A percentile compares a stretch with the other conserved stretches of the same genome.
Conservation (phyloP, 2,113 vertebrate genomes). For the Hemiscyllium ocellatum region DNA sequence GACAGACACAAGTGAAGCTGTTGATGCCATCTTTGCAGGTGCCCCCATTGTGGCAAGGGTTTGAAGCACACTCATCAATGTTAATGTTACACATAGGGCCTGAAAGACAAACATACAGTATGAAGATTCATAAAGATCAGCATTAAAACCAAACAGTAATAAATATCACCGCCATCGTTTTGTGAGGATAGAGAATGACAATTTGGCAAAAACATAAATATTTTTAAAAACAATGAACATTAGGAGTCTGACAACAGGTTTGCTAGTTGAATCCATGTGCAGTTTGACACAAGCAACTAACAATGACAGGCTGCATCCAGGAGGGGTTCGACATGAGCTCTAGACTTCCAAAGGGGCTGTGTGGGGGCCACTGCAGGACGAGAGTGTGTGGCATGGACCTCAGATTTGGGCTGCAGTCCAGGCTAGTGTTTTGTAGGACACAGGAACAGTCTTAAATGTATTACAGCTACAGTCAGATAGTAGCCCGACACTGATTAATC, state of each 20-base stretch:
- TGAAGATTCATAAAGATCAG: not conserved
- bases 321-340: too few relatives aligned
- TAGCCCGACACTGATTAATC: too few relatives aligned
- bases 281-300: too few relatives aligned
- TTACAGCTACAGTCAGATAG: constrained; percentile 44
- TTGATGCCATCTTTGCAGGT: constrained; percentile 79
- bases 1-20: constrained; percentile 79
- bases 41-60: constrained; percentile 84
- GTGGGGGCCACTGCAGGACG: too few relatives aligned
- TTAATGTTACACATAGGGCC: constrained; percentile 85
- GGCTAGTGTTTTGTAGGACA: too few relatives aligned
- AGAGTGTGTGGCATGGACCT: too few relatives aligned
- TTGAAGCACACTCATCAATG: constrained; percentile 75
- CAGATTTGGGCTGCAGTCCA: too few relatives aligned
- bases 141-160: not conserved
- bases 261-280: too few relatives aligned
- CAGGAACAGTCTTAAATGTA: constrained; percentile 24
- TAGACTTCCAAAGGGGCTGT: too few relatives aligned
- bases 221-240: constrained; percentile 27
- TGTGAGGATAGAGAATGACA: not conserved
- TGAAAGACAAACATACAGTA: constrained; percentile 43
- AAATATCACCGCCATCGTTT: too few relatives aligned
- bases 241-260: not conserved
- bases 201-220: constrained; percentile 24
- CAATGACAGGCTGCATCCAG: too few relatives aligned